Evolutionary conservation across 2,888 invertebrate species (phyloP).

Genomic region (Sarcophaga variegata): DNA sequence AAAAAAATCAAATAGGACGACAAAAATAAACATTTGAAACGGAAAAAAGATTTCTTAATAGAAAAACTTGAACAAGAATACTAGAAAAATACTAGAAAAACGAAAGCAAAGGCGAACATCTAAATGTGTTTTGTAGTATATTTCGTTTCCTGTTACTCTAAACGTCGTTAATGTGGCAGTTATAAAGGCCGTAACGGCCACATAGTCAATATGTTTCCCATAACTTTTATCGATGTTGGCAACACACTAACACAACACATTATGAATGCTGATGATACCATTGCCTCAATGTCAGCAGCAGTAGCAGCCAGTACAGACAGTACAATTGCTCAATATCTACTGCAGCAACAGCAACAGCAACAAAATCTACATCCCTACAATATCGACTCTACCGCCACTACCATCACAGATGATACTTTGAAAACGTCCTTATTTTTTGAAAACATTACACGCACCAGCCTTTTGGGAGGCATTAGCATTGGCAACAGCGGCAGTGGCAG

Average conservation of each 20-base stretch:
- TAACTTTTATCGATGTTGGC: slow-evolving; percentile 65
- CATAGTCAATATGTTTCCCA: slow-evolving; percentile 62
- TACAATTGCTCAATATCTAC: background rate
- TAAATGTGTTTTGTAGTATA: slow-evolving; percentile 32
- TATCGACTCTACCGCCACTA: background rate
- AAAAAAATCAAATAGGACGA: background rate
- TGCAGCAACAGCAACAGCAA: background rate
- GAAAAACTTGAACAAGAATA: slow-evolving; percentile 24
- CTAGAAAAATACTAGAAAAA: slow-evolving; percentile 12
- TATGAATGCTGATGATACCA: slow-evolving; percentile 6
- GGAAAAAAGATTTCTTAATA: slow-evolving; percentile 48
- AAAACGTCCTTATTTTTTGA: slow-evolving; percentile 30
- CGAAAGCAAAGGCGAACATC: background rate
- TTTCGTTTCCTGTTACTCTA: background rate
- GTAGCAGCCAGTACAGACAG: background rate
- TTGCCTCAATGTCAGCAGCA: slow-evolving; percentile 23
- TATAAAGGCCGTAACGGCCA: slow-evolving; percentile 11
- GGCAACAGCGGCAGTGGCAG: background rate
- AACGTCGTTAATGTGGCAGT: background rate
- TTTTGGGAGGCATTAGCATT: background rate
- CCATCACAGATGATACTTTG: slow-evolving; percentile 13
- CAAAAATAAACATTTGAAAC: slow-evolving; percentile 18
- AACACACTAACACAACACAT: slow-evolving; percentile 51
- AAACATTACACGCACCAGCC: slow-evolving; percentile 35
- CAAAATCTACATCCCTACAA: slow-evolving; percentile 3